Base-by-base conservation (phyloP, 2,888 invertebrate species). In the Smittia aterrima region DNA sequence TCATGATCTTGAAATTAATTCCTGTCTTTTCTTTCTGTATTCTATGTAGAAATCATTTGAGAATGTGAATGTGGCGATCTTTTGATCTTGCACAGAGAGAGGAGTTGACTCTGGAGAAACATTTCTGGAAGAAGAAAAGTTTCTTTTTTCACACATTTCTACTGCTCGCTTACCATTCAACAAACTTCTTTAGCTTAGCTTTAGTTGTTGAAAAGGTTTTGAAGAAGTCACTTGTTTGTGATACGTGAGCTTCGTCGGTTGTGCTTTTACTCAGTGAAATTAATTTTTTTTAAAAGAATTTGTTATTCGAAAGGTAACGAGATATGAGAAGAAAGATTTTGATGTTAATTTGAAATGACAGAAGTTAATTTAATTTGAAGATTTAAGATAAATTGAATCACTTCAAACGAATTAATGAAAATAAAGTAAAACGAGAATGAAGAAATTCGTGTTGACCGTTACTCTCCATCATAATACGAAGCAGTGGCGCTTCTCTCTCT, bases 121-220 rank as follows among this genome's bases (percentile, higher is more conserved):
- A 32, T 32, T 32, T 32, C 32, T 47, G 16, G 47, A 47, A 47
- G 6, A 38, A 47, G 47, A 40, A 72, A 72, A 62, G 58, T 72
- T 72, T 72, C 72, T 72, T 72, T 72, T 72, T 72, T 72, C 58
- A 72, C 72, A 72, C 72, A 72, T 72, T 72, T 72, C 72, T 62
- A 53, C 70, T 70, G 47, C 54, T 53, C n/a, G 40, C 38, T 25
- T 41, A 25, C 16, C 27, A 6, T 20, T 58, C 9, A 58, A 20
- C 7, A n/a, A 18, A 1, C 22, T 25, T 24, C 27, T 24, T 27
- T 6, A 27, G 25, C 27, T 25, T 2, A 27, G 64, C 24, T 64
- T 58, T 13, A 27, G 9, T 64, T 2, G 22, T 64, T 24, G 20
- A 18, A 72, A 62, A 58, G 32, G 20, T 58, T 13, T 27, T 24